phyloP scores from a whole-genome alignment of 1,140 invertebrate species.

The Diachasma alloeum region DNA sequence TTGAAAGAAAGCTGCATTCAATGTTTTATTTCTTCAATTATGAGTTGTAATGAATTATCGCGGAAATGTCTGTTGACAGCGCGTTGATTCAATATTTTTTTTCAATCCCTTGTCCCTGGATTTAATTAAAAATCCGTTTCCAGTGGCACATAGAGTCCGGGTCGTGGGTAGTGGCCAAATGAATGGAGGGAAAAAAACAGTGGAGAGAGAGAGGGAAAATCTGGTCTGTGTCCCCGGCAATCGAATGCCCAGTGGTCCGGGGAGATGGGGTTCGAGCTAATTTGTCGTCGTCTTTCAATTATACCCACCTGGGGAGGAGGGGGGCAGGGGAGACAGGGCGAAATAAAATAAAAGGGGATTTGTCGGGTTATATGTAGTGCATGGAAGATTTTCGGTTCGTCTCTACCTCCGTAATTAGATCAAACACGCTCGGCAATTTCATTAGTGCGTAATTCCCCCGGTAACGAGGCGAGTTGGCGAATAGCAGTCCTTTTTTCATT shows the following conservation, averaged over 20 bases:
- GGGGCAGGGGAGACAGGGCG: not conserved
- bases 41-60: too few relatives aligned
- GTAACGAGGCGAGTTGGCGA: not conserved
- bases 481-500: not conserved
- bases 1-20: too few relatives aligned
- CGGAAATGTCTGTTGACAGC: too few relatives aligned
- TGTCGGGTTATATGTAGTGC: not conserved
- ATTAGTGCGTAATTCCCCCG: slow-evolving; percentile 37
- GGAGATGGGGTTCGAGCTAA: slow-evolving; percentile 30
- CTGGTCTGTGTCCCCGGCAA: slow-evolving; percentile 1
- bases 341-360: not conserved
- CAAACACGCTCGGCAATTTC: slow-evolving; percentile 39
- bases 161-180: not conserved
- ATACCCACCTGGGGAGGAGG: slow-evolving; percentile 19
- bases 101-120: not conserved
- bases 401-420: slow-evolving; percentile 34
- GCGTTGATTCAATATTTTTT: not conserved
- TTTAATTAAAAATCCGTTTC: slow-evolving; percentile 29
- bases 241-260: slow-evolving; percentile 21
- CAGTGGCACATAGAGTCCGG: not conserved
- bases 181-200: not conserved
- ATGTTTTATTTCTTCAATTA: too few relatives aligned
- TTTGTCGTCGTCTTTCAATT: slow-evolving; percentile 43
- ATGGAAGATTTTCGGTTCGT: not conserved
- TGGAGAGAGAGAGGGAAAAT: not conserved